Conservation (phyloP, 2,888 invertebrate species). For the Quadriops clusia region DNA sequence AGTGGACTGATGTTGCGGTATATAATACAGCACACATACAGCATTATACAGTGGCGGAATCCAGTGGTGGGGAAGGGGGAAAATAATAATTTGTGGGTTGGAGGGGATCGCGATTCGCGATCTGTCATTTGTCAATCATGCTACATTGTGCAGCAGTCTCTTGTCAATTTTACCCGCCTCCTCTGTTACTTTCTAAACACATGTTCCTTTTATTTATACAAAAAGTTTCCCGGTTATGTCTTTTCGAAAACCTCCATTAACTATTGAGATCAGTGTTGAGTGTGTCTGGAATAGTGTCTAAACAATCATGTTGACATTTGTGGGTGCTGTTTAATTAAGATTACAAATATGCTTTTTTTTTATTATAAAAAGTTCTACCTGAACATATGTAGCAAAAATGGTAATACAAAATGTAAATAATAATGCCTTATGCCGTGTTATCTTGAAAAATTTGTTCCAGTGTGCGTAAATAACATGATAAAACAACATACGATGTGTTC, state of each 20-base stretch:
- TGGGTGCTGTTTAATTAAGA: conserved; percentile 29
- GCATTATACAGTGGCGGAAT: no score
- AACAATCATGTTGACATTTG: conserved; percentile 29
- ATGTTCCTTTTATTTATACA: conserved; percentile 18
- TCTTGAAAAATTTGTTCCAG: conserved; percentile 18
- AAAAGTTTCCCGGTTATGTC: conserved; percentile 9
- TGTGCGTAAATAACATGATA: conserved; percentile 17
- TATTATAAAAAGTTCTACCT: conserved; percentile 18
- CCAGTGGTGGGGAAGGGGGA: conserved; percentile 1
- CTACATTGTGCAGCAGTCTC: conserved; percentile 9
- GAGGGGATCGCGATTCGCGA: conserved; percentile 10
- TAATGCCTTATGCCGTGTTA: conserved; percentile 11
- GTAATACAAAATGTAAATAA: conserved; percentile 12
- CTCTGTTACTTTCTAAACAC: conserved; percentile 16
- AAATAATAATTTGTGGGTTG: conserved; percentile 2
- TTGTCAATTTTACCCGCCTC: conserved; percentile 17
- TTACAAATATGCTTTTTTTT: conserved; percentile 27
- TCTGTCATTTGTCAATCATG: conserved; percentile 23
- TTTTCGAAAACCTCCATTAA: conserved; percentile 8
- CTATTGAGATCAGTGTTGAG: conserved; percentile 16
- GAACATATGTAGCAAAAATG: conserved; percentile 16
- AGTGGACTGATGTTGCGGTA: no score
- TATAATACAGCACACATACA: no score
- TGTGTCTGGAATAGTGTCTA: conserved; percentile 22
- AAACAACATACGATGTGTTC: conserved; percentile 18